Evolutionary conservation across 2,113 vertebrate genomes (phyloP).

Genomic region (Panthera leo): DNA sequence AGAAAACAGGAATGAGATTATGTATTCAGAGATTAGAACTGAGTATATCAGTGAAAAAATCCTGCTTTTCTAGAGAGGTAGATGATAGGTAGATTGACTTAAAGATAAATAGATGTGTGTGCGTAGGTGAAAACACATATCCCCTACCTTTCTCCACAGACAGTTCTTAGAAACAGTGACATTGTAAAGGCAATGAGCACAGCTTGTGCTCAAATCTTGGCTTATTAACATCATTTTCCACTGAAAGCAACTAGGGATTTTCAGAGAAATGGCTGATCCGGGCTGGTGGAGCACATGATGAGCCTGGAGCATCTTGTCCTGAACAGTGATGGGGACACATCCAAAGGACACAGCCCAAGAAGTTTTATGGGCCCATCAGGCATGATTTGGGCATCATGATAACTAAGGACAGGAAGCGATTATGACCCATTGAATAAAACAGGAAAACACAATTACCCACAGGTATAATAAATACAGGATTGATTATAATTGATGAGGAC

Average conservation of each 20-base stretch:
- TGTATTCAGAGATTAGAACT: background rate
- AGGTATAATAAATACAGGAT: background rate
- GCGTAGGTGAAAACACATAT: background rate
- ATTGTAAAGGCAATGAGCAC: background rate
- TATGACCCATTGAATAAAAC: background rate
- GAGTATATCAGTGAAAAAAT: background rate
- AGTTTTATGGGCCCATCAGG: background rate
- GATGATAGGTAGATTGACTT: background rate
- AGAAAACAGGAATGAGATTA: background rate
- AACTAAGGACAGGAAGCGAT: background rate
- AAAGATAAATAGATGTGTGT: no score
- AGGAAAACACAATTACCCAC: background rate
- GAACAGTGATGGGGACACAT: background rate
- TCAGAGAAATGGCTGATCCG: background rate
- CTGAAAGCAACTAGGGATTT: background rate
- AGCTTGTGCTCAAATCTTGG: background rate
- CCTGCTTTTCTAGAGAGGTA: background rate
- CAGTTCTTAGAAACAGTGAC: background rate
- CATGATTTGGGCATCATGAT: background rate
- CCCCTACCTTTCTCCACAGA: background rate
- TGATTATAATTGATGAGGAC: background rate
- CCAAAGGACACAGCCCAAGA: background rate
- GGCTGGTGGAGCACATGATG: background rate
- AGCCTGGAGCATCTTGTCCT: background rate
- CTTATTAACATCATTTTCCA: background rate